Evolutionary conservation across 2,888 invertebrate genomes (phyloP), one percentile per base, ranked within the genome.

Genomic region (Cyclophora punctaria): DNA sequence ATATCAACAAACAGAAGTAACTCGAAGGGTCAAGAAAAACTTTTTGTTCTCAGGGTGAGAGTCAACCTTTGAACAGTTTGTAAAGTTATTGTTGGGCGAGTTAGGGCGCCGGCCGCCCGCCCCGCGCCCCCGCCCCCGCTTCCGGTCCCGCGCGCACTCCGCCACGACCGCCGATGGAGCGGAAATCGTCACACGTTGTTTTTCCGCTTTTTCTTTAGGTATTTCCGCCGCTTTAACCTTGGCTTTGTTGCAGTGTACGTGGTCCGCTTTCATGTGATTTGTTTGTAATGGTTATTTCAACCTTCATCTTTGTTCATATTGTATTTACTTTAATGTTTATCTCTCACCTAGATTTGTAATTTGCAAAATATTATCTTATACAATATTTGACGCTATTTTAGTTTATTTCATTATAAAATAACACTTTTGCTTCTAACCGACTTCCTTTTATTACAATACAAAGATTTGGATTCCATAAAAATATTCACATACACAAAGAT

Each of bases 141-240:
- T 47, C 44, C 48, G 47, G 44, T 42, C 51, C 44, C 53, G 51
- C 47, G 51, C 60, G 57, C 57, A 53, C 59, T 56, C 44, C 44
- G 37, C 47, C 51, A 55, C 58, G 46, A 45, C 56, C 56, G 52
- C 56, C 63, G 58, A 64, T 66, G 60, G 66, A 46, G 58, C 66
- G 66, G 67, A 68, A 67, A 68, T 67, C 66, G 66, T 57, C 54
- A 59, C 58, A 57, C 62, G 62, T 59, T 58, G 59, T 59, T 59
- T 59, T 59, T 62, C 61, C 59, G 59, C 52, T 56, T 51, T 59
- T 57, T 57, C 57, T 61, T 61, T 55, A 52, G 55, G 61, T 57
- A 59, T 59, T 61, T 61, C 61, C 61, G 57, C 49, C 51, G 56
- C 35, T 59, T 56, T 59, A 54, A 44, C 55, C 53, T 52, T 51